Conservation (phyloP, 2,888 invertebrate genomes). For the Eucriotettix oculatus region DNA sequence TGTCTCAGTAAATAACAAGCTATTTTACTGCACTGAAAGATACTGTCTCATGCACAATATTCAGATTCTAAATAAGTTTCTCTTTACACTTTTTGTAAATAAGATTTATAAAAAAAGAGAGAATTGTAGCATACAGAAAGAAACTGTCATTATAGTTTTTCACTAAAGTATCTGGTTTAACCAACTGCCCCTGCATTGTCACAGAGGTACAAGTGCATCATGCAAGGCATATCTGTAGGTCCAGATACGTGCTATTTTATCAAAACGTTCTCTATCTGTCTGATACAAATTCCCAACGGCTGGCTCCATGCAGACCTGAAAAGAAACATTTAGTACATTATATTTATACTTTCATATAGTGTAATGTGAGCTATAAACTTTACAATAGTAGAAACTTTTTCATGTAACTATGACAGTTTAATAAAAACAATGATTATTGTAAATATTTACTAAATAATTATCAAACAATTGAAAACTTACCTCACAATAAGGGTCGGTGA, state of each 20-base stretch:
- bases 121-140: too few species aligned
- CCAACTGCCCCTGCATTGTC: too few species aligned
- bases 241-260: conserved; percentile 68
- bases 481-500: conserved; percentile 79
- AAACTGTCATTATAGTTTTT: too few species aligned
- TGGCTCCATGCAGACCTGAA: conserved; percentile 78
- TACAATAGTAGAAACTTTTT: not conserved
- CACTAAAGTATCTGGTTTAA: too few species aligned
- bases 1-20: too few species aligned
- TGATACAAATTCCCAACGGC: conserved; percentile 63
- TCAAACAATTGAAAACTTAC: conserved; percentile 28
- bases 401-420: not conserved
- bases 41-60: too few species aligned
- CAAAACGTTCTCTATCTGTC: conserved; percentile 53
- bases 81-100: too few species aligned
- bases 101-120: too few species aligned
- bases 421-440: not conserved
- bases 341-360: too few species aligned
- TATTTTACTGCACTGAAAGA: too few species aligned
- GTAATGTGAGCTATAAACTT: not conserved
- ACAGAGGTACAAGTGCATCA: conserved; percentile 30
- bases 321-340: not conserved
- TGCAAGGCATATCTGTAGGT: conserved; percentile 85
- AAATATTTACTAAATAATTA: not conserved
- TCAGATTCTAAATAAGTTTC: too few species aligned